Evolutionary conservation across 2,888 invertebrate genomes (phyloP).

Genomic region (Eurois occulta): DNA sequence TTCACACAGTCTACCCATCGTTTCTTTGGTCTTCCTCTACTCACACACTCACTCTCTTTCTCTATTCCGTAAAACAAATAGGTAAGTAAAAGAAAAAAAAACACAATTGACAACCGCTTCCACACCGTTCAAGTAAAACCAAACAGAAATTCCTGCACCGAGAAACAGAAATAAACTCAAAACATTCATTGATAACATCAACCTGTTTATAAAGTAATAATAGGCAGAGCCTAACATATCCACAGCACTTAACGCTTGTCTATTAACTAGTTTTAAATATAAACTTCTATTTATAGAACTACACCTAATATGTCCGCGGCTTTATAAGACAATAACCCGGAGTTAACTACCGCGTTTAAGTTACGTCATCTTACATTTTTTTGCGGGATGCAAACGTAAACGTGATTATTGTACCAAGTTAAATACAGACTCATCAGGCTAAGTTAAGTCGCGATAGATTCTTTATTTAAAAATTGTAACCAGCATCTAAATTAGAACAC

Average conservation of each 20-base stretch:
- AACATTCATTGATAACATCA: constrained; percentile 45
- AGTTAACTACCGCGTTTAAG: constrained; percentile 58
- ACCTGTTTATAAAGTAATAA: constrained; percentile 35
- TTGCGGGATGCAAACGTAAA: constrained; percentile 35
- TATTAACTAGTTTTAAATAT: constrained; percentile 60
- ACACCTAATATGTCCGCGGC: constrained; percentile 38
- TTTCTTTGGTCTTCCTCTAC: no score
- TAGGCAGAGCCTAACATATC: constrained; percentile 39
- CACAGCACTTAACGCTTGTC: constrained; percentile 45
- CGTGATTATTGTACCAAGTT: constrained; percentile 31
- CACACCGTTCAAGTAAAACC: constrained; percentile 12
- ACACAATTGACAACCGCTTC: neutral
- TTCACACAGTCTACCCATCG: no score
- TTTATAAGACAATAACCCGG: constrained; percentile 59
- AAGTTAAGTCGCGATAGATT: constrained; percentile 18
- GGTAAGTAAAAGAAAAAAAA: neutral
- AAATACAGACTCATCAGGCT: constrained; percentile 50
- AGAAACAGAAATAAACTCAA: constrained; percentile 30
- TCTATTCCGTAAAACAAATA: no score
- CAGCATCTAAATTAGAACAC: neutral
- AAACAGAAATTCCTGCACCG: constrained; percentile 14
- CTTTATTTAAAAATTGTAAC: constrained; percentile 14
- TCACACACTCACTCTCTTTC: no score
- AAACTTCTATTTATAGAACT: constrained; percentile 63
- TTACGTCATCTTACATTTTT: constrained; percentile 49